A percentile compares a stretch with the other conserved stretches of the same genome.
These are phyloP conservation scores for Epizoanthus illoricatus DNA, from an alignment of 92 coral and sea anemone genomes.

Conservation along the genomic window DNA sequence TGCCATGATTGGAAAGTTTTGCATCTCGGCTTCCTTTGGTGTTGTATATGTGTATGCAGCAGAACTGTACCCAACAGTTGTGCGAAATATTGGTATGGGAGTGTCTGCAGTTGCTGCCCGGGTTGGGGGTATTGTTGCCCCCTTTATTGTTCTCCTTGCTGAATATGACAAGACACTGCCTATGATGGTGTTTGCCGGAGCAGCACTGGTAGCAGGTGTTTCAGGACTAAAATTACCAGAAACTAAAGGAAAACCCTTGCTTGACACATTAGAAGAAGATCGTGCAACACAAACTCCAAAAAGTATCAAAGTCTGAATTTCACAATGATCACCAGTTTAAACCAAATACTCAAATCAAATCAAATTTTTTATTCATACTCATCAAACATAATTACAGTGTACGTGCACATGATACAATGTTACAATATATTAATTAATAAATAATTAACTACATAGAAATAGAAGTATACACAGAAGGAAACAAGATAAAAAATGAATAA, in stretches of 20 bases:
- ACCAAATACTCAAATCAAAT: no score
- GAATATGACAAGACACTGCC: constrained; percentile 74
- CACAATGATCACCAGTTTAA: no score
- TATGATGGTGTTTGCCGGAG: constrained; percentile 80
- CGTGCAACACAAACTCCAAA: constrained; percentile 41
- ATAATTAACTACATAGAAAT: no score
- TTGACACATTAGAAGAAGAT: constrained; percentile 87
- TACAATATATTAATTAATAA: no score
- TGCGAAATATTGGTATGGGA: constrained; percentile 90
- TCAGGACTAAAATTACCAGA: constrained; percentile 82
- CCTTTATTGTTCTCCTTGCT: constrained; percentile 82
- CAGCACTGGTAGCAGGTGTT: constrained; percentile 71
- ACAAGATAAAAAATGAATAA: no score
- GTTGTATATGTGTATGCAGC: constrained; percentile 81
- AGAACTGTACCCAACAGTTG: constrained; percentile 93
- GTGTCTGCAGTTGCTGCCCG: constrained; percentile 74
- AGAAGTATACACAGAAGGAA: no score
- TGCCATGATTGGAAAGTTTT: constrained; percentile 89
- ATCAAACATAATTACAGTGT: no score
- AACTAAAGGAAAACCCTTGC: constrained; percentile 79
- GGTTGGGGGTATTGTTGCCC: constrained; percentile 78
- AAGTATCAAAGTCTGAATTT: constrained; percentile 28
- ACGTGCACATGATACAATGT: no score
- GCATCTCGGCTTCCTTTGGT: constrained; percentile 87
- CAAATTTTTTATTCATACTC: no score